phyloP scores from a whole-genome alignment of 2,888 invertebrate species.

The Melinopterus prodromus region DNA sequence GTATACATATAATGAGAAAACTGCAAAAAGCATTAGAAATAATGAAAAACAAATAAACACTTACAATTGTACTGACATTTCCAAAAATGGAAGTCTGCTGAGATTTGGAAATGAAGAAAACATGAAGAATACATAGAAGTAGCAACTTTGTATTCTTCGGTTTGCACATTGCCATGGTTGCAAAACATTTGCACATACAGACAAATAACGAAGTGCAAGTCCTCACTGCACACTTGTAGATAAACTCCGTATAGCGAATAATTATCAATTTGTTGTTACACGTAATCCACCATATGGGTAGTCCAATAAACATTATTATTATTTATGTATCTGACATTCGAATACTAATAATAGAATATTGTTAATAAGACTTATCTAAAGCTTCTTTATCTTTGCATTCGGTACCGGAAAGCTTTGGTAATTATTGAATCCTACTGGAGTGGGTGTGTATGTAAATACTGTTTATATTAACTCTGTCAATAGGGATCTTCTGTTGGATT shows the following conservation, averaged over 20 bases:
- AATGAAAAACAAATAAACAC: not conserved
- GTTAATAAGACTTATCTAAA: not conserved
- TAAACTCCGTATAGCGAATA: not conserved
- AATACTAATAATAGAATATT: slow-evolving; percentile 4
- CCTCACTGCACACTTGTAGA: not conserved
- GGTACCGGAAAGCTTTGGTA: not conserved
- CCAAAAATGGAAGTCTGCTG: not conserved
- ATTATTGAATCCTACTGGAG: not conserved
- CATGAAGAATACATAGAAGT: not conserved
- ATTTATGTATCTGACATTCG: not conserved
- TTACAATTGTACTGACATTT: not conserved
- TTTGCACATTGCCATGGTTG: not conserved
- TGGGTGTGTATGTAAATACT: not conserved
- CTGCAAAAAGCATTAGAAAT: not conserved
- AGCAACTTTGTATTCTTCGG: not conserved
- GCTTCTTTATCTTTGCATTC: not conserved
- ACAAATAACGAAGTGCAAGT: not conserved
- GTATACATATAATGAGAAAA: too few relatives aligned
- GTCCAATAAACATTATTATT: not conserved
- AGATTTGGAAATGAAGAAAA: not conserved
- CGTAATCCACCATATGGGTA: not conserved
- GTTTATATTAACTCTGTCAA: not conserved
- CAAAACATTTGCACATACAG: not conserved
- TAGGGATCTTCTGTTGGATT: not conserved
- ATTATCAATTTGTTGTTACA: not conserved